Evolutionary conservation across 2,797 vertebrate genomes (phyloP).

Genomic region (Labroides dimidiatus): DNA sequence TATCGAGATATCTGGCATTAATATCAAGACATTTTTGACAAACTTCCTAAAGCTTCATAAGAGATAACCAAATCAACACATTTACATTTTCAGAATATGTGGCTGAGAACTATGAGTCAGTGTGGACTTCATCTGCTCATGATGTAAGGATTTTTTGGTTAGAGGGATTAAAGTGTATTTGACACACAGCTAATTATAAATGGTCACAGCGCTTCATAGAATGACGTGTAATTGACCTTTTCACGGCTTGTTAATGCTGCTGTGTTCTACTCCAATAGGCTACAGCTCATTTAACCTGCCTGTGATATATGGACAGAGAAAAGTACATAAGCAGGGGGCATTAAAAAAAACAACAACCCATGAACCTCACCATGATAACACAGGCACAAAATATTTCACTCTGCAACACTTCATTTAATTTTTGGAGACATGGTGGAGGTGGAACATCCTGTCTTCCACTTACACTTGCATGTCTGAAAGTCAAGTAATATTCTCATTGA

Average conservation of each 20-base stretch:
- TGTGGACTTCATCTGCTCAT: slow-evolving; percentile 32
- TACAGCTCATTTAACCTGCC: slow-evolving; percentile 55
- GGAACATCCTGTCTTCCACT: slow-evolving; percentile 1
- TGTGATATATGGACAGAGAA: slow-evolving; percentile 49
- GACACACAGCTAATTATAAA: slow-evolving; percentile 66
- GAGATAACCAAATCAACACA: background rate
- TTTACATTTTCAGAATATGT: slow-evolving; percentile 1
- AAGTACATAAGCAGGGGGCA: slow-evolving; percentile 40
- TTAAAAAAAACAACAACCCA: slow-evolving; percentile 39
- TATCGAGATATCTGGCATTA: no score
- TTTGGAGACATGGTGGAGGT: slow-evolving; percentile 21
- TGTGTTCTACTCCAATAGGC: slow-evolving; percentile 68
- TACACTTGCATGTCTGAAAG: slow-evolving; percentile 8
- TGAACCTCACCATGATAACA: slow-evolving; percentile 24
- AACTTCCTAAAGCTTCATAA: background rate
- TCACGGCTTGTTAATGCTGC: slow-evolving; percentile 82
- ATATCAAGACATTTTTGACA: slow-evolving; percentile 10
- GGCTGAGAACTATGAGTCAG: background rate
- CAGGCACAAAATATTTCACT: slow-evolving; percentile 15
- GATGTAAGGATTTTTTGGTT: slow-evolving; percentile 28
- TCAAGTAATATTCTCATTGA: slow-evolving; percentile 5
- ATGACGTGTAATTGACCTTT: slow-evolving; percentile 80
- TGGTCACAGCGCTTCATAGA: slow-evolving; percentile 64
- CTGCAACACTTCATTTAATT: slow-evolving; percentile 36
- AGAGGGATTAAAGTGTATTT: slow-evolving; percentile 46